These are phyloP conservation scores for Cylas formicarius DNA, from an alignment of 1,140 invertebrate species.

Conservation along the genomic window DNA sequence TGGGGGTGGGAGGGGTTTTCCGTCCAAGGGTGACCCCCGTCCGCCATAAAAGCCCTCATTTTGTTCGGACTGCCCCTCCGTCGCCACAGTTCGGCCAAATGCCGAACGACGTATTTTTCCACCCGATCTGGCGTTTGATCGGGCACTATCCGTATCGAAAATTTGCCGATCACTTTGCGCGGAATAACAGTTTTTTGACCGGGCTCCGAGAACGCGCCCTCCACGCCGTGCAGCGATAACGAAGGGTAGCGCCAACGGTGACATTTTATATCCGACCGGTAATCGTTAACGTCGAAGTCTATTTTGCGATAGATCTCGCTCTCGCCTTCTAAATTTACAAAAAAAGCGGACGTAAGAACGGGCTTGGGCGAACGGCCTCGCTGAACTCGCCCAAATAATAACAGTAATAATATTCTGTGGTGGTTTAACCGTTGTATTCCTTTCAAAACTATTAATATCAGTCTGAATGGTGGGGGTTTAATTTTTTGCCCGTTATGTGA, in stretches of 20 bases:
- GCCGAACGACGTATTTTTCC: constrained; percentile 62
- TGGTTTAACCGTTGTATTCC: no score
- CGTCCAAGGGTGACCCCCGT: constrained; percentile 85
- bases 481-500: no score
- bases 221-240: constrained; percentile 78
- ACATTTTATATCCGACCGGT: constrained; percentile 65
- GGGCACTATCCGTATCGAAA: constrained; percentile 91
- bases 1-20: constrained; percentile 87
- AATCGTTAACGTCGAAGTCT: constrained; percentile 83
- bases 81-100: constrained; percentile 67
- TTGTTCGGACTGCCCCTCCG: constrained; percentile 77
- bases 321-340: constrained; percentile 65
- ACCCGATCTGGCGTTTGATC: constrained; percentile 77
- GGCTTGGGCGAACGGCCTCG: no score
- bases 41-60: constrained; percentile 61
- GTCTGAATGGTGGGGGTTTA: no score
- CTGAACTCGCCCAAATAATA: no score
- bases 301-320: constrained; percentile 73
- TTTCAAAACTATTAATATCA: no score
- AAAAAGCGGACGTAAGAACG: no score
- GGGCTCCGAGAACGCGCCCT: constrained; percentile 87
- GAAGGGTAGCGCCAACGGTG: constrained; percentile 86
- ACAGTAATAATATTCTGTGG: no score
- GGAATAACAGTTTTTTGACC: constrained; percentile 96
- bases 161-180: constrained; percentile 90